Evolutionary conservation across 2,113 vertebrate genomes (phyloP), one percentile per base, ranked within the genome.

Genomic region (Tauraco erythrolophus): DNA sequence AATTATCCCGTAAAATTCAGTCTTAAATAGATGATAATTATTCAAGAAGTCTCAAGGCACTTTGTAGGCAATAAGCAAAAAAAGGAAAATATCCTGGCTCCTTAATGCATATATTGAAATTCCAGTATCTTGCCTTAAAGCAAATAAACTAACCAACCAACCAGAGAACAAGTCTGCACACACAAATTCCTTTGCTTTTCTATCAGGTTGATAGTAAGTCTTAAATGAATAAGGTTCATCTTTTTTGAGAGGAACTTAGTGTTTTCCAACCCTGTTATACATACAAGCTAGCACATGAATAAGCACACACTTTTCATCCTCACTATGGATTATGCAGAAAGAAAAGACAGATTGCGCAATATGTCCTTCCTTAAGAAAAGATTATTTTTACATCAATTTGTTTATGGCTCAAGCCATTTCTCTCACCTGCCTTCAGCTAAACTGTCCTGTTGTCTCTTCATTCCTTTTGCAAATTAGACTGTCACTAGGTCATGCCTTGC

Each of bases 401-500:
- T 66, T 95, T 46, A 65, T 33, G 30, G 87, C 35, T 85, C 16
- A 84, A 90, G 43, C 56, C 39, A 81, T 68, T 86, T 95, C n/a
- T 92, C 45, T 80, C 68, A 84, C 25, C 43, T 45, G 12, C 28
- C 51, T 87, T 61, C 84, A 77, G 83, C 70, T 75, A 90, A 96
- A 89, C 48, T 69, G 75, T 69, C 68, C 69, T 62, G 77, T 81
- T 94, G 70, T 37, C 88, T 61, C 62, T 78, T 97, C 58, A 87
- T 91, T 83, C 19, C 46, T 96, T 92, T 97, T 89, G 57, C 91
- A 91, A 96, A 96, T 96, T 54, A 39, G 84, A 11, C 90, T 93
- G 91, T 84, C 90, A 97, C 50, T 84, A 92, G 96, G 84, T 97
- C 88, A 94, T 79, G 74, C 79, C 71, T 96, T 89, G 39, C 61